Evolutionary conservation across 2,888 invertebrate species (phyloP), one percentile per base, ranked within the genome.

Genomic region (Brachylomia viminalis): DNA sequence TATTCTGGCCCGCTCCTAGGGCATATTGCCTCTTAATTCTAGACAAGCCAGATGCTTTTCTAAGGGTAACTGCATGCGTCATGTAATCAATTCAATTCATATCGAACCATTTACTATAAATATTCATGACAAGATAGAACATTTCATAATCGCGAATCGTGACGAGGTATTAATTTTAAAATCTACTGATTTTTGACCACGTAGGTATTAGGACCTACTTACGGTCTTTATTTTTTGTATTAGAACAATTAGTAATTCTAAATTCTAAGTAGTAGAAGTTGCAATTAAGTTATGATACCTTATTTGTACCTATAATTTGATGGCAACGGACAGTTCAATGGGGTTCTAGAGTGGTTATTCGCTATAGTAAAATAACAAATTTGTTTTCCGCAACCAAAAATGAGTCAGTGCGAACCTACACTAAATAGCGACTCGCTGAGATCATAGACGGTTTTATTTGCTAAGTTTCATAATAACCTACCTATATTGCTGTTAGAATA

Each of bases 381-480:
- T 82, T 72, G 79, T 87, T 88, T 89, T 88, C 86, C 83, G 86
- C 83, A 80, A 88, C 79, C 81, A 87, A 91, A 88, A 89, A 88
- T 91, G 90, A 91, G 85, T 91, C 90, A 91, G 80, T 83, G 72
- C 77, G 83, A 88, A 84, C 86, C 87, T 88, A 90, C 90, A 90
- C 89, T 89, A 88, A 93, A 94, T 94, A 92, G 92, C 92, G 83
- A 91, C 88, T 88, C 89, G 92, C 92, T 95, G 94, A 95, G 93
- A 92, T 95, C 95, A 95, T 93, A 91, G 90, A 89, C 91, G 83
- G 86, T 91, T 92, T 89, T 90, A 90, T 91, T 90, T 89, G 90
- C 85, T 87, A 87, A 87, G 87, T 86, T 89, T 86, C 79, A 81
- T 77, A 88, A 89, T 81, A 82, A 80, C 75, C 77, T 82, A 80